These are phyloP conservation scores for Baccha elongata DNA, from an alignment of 2,888 invertebrate species.

Conservation along the genomic window DNA sequence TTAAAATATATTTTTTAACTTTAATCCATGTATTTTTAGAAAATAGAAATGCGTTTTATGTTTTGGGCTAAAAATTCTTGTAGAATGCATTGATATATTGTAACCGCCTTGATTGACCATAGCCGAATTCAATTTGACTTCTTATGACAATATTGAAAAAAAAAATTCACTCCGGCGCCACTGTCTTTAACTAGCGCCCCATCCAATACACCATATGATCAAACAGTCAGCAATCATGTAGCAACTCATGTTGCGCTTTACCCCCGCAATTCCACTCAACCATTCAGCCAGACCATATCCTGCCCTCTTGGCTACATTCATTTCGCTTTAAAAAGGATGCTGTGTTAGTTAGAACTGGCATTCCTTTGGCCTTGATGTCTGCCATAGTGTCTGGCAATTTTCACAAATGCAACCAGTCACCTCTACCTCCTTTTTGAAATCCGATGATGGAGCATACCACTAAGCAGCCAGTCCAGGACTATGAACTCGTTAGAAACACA, in stretches of 20 bases:
- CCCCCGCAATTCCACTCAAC: conserved; percentile 1
- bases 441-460: conserved; percentile 37
- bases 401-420: conserved; percentile 60
- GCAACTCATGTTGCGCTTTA: conserved; percentile 63
- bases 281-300: conserved; percentile 12
- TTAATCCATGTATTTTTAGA: too few species aligned
- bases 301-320: conserved; percentile 42
- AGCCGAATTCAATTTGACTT: too few species aligned
- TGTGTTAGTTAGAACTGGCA: conserved; percentile 47
- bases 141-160: too few species aligned
- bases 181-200: conserved; percentile 8
- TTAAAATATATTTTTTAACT: too few species aligned
- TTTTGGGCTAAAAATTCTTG: too few species aligned
- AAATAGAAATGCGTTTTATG: too few species aligned
- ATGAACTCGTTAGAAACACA: conserved; percentile 63
- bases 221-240: conserved; percentile 73
- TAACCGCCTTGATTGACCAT: too few species aligned
- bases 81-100: too few species aligned
- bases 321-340: conserved; percentile 46
- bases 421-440: neutral
- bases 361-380: conserved; percentile 72
- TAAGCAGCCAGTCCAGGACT: conserved; percentile 42
- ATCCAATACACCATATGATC: conserved; percentile 57
- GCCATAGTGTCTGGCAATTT: conserved; percentile 72
- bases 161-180: neutral